Base-by-base conservation (phyloP, 2,797 vertebrate species). In the Agapornis canus region DNA sequence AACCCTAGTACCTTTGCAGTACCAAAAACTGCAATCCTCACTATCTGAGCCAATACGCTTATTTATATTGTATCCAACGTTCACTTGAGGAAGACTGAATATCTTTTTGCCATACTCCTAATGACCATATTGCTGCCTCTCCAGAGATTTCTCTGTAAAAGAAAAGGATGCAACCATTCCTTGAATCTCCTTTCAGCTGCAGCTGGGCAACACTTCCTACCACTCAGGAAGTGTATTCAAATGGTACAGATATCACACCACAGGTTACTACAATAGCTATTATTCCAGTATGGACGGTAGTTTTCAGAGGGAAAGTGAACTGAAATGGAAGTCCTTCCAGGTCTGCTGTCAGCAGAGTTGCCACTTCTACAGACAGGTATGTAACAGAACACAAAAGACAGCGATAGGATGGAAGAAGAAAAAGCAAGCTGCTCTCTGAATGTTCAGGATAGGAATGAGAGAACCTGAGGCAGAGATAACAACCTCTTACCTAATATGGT, bases 401-500 rank as follows among this genome's bases (percentile, higher is more conserved):
- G 27, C 31, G 75, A 32, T 2, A 77, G 29, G 32, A 32, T 12
- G 10, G n/a, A 48, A n/a, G 43, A 78, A 63, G 35, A 42, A 86
- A 82, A 9, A 48, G 56, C 40, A 37, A 80, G 20, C 25, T 37
- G 3, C 29, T 76, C 47, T 45, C 66, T 19, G n/a, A 59, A 31
- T 1, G 47, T 8, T 40, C 32, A 59, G 6, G 2, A 31, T 6
- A 47, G 54, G 23, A 71, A 66, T 1, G n/a, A 25, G 2, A 2
- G 49, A 69, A 42, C 9, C 3, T 6, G 31, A 20, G 25, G 27
- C 45, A 66, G 26, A 52, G 8, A 8, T 15, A 76, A 51, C 21
- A 57, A 2, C 5, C 15, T 9, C 68, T 98, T 97, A 99, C 99
- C 99, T 98, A 99, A 98, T 94, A 99, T 99, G 86, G 99, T 98